Conservation (phyloP, 2,888 invertebrate species). For the Nephrotoma flavescens region DNA sequence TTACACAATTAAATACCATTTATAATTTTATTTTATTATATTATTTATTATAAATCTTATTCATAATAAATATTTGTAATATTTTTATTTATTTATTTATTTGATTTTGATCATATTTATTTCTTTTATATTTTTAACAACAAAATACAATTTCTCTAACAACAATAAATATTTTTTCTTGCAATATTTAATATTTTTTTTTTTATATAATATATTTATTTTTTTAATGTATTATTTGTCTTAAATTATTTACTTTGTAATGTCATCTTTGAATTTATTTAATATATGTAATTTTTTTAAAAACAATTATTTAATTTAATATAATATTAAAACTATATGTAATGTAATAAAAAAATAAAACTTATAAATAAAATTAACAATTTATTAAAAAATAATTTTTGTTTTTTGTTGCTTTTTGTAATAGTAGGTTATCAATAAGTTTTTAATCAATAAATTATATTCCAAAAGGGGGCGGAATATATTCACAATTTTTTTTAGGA, state of each 20-base stretch:
- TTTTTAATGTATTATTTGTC: not conserved
- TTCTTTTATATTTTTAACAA: not conserved
- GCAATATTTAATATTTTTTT: not conserved
- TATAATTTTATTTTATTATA: not conserved
- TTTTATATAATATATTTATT: not conserved
- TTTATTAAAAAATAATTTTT: not conserved
- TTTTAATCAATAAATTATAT: not conserved
- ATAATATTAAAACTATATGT: not conserved
- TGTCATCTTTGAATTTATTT: not conserved
- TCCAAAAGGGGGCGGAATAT: not conserved
- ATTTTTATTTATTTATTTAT: not conserved
- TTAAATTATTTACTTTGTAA: not conserved
- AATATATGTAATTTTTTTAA: not conserved
- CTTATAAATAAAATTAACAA: not conserved
- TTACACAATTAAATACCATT: no score
- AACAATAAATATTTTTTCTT: not conserved
- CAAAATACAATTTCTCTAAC: not conserved
- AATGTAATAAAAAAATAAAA: not conserved
- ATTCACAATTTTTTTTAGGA: not conserved
- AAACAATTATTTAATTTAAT: not conserved
- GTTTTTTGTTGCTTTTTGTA: not conserved
- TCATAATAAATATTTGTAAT: not conserved
- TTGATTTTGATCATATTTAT: not conserved
- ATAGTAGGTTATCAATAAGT: not conserved
- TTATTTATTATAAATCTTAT: not conserved